A percentile compares a stretch with the other conserved stretches of the same genome.
Conservation (phyloP, 2,888 invertebrate species). For the Zaprionus bogoriensis region DNA sequence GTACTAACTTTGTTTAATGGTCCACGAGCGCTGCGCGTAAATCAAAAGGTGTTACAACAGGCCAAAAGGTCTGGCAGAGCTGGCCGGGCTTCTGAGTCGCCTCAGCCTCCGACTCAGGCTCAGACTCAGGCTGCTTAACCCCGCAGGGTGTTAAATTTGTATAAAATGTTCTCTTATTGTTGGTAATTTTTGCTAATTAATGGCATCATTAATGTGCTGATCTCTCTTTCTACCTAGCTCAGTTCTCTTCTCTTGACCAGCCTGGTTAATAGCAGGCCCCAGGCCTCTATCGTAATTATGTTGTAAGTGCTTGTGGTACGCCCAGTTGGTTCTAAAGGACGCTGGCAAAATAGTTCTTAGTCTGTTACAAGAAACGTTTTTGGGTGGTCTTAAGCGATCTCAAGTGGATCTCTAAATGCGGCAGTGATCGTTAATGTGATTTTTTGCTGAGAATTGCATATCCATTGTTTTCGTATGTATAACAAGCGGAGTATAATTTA, state of each 20-base stretch:
- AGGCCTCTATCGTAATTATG: constrained; percentile 59
- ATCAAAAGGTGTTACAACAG: constrained; percentile 71
- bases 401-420: constrained; percentile 21
- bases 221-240: neutral
- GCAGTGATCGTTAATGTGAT: neutral
- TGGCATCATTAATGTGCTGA: constrained; percentile 64
- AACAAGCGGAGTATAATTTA: too few species aligned
- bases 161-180: constrained; percentile 48
- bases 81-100: neutral
- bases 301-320: constrained; percentile 61
- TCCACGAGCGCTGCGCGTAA: constrained; percentile 63
- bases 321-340: constrained; percentile 25
- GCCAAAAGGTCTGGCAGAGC: constrained; percentile 27
- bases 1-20: constrained; percentile 69
- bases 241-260: neutral
- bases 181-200: constrained; percentile 74
- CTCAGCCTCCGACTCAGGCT: neutral
- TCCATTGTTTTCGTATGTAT: too few species aligned
- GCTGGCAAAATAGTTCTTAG: constrained; percentile 5
- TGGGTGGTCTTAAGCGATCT: constrained; percentile 53
- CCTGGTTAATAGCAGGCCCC: neutral
- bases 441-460: too few species aligned
- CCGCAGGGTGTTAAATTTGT: constrained; percentile 46
- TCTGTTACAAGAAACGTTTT: neutral
- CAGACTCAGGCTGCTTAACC: neutral